phyloP scores from a whole-genome alignment of 1,140 invertebrate species.

The Drosophila pruinosa region DNA sequence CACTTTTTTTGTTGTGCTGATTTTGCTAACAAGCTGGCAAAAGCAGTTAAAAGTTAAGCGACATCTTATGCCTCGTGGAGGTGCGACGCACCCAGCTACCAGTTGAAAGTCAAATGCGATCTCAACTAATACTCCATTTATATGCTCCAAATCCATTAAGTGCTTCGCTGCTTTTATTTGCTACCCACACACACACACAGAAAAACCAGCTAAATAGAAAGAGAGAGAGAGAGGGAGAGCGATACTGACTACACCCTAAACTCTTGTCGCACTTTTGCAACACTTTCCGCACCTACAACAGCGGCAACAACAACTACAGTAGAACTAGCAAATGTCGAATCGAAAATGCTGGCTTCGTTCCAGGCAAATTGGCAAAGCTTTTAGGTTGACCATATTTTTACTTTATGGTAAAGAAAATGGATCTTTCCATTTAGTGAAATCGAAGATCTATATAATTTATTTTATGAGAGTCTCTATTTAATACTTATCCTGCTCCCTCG shows the following conservation, averaged over 20 bases:
- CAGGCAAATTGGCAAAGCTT: neutral
- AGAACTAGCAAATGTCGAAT: neutral
- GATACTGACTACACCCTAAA: conserved; percentile 67
- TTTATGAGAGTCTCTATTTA: too few relatives aligned
- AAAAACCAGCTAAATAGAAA: neutral
- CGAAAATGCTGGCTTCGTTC: neutral
- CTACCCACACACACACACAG: conserved; percentile 55
- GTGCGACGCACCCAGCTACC: conserved; percentile 69
- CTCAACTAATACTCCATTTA: conserved; percentile 64
- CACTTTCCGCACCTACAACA: conserved; percentile 78
- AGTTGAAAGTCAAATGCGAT: conserved; percentile 24
- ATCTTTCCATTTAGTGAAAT: too few relatives aligned
- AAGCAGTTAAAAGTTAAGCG: conserved; percentile 18
- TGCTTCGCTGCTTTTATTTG: conserved; percentile 72
- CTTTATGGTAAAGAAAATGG: too few relatives aligned
- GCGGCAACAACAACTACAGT: conserved; percentile 19
- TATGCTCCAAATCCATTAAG: conserved; percentile 80
- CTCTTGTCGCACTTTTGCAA: conserved; percentile 58
- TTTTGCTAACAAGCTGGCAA: conserved; percentile 69
- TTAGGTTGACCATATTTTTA: neutral
- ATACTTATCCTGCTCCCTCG: too few relatives aligned
- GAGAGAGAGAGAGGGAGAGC: neutral
- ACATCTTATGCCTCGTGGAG: neutral
- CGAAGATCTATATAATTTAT: too few relatives aligned
- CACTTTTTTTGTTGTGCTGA: neutral